Evolutionary conservation across 2,888 invertebrate species (phyloP).

Genomic region (Colostygia pectinataria): DNA sequence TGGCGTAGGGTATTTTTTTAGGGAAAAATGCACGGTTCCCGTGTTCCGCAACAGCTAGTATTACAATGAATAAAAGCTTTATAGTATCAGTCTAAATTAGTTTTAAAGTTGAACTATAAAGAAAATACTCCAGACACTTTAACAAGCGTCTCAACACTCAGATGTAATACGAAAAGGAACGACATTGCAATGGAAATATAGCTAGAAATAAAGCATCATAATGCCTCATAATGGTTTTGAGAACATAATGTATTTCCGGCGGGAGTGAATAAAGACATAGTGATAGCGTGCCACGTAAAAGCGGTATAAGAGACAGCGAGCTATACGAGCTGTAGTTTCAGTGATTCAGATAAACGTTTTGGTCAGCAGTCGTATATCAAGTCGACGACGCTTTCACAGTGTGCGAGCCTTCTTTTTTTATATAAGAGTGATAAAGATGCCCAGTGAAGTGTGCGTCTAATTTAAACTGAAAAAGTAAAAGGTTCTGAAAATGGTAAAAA

Average conservation of each 20-base stretch:
- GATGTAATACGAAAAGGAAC: neutral
- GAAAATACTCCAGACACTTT: no score
- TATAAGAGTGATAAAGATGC: constrained; percentile 57
- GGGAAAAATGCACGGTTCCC: no score
- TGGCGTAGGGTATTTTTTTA: no score
- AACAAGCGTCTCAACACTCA: neutral
- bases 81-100: no score
- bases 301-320: constrained; percentile 53
- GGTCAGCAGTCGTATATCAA: constrained; percentile 73
- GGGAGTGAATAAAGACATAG: constrained; percentile 61
- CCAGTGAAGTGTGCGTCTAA: constrained; percentile 54
- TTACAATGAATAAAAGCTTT: no score
- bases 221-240: constrained; percentile 62
- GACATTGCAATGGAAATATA: constrained; percentile 49
- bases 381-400: constrained; percentile 61
- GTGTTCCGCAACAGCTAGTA: no score
- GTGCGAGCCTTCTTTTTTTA: constrained; percentile 51
- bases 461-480: constrained; percentile 33
- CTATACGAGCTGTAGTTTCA: constrained; percentile 46
- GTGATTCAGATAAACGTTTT: constrained; percentile 72
- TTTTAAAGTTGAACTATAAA: no score
- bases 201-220: constrained; percentile 51
- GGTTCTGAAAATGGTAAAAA: no score
- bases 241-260: constrained; percentile 58
- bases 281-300: constrained; percentile 55